Percentiles rank a stretch among this genome's conserved stretches.
Evolutionary conservation across 2,113 vertebrate species (phyloP).

Genomic region (Gnathonemus echidnorhynchus): DNA sequence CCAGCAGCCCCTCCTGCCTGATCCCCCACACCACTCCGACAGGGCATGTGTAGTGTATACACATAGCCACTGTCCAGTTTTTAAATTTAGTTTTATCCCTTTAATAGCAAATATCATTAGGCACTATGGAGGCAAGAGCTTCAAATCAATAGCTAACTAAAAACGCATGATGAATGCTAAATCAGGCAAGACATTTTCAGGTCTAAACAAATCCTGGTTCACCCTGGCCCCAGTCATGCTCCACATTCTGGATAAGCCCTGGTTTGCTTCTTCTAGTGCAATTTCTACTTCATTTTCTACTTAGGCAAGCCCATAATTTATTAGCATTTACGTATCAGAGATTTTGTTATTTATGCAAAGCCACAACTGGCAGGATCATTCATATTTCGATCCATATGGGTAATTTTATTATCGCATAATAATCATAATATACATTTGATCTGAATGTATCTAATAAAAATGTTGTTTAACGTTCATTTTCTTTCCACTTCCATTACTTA

Average conservation of each 20-base stretch:
- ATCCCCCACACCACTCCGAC: not conserved
- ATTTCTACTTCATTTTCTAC: conserved; percentile 7
- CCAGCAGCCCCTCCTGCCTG: not conserved
- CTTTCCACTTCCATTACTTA: not conserved
- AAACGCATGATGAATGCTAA: not conserved
- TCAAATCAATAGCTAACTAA: conserved; percentile 5
- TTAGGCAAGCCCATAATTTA: not conserved
- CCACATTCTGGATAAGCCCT: not conserved
- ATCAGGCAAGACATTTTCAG: not conserved
- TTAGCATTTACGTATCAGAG: not conserved
- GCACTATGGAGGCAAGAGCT: not conserved
- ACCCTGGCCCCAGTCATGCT: not conserved
- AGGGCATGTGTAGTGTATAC: not conserved
- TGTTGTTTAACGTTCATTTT: conserved; percentile 8
- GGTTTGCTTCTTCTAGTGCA: not conserved
- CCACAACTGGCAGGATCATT: not conserved
- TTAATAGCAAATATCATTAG: not conserved
- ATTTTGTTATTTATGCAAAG: not conserved
- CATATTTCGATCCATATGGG: not conserved
- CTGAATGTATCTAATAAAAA: conserved; percentile 12
- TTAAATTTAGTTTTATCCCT: not conserved
- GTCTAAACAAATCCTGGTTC: not conserved
- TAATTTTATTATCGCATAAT: conserved; percentile 4
- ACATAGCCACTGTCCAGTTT: not conserved
- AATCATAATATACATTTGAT: conserved; percentile 4